A percentile compares a stretch with the other conserved stretches of the same genome.
These are phyloP conservation scores for Trissolcus japonicus DNA, from an alignment of 2,888 invertebrate species.

Conservation along the genomic window DNA sequence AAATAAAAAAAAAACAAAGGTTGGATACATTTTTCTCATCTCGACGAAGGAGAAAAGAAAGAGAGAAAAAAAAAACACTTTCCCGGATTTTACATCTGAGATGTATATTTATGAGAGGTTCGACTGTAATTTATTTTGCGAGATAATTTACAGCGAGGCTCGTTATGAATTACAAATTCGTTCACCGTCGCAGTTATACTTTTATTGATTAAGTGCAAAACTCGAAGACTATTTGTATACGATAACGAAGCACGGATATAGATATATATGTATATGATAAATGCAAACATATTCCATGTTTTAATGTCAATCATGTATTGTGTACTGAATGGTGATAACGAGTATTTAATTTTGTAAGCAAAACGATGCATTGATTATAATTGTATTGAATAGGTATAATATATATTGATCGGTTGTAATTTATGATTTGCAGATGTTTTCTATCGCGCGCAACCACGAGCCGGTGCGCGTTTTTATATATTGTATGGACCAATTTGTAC, in stretches of 20 bases:
- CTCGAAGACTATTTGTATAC: conserved; percentile 38
- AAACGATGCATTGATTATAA: conserved; percentile 28
- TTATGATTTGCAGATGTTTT: conserved; percentile 30
- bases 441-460: conserved; percentile 20
- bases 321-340: conserved; percentile 49
- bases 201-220: conserved; percentile 18
- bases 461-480: conserved; percentile 18
- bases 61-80: too few species aligned
- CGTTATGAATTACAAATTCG: too few species aligned
- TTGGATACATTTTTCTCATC: too few species aligned
- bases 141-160: too few species aligned
- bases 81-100: too few species aligned
- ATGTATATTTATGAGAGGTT: conserved; percentile 1
- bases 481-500: neutral
- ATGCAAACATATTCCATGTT: conserved; percentile 37
- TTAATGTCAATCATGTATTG: conserved; percentile 35
- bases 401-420: conserved; percentile 29
- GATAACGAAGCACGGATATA: conserved; percentile 5
- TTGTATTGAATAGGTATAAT: neutral
- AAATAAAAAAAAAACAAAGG: neutral
- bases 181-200: conserved; percentile 25
- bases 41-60: too few species aligned
- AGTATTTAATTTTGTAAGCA: conserved; percentile 53
- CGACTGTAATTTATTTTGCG: neutral
- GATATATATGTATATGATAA: conserved; percentile 5